A percentile compares a stretch with the other conserved stretches of the same genome.
phyloP scores from a whole-genome alignment of 2,113 vertebrate species.

The Notothenia rossii region DNA sequence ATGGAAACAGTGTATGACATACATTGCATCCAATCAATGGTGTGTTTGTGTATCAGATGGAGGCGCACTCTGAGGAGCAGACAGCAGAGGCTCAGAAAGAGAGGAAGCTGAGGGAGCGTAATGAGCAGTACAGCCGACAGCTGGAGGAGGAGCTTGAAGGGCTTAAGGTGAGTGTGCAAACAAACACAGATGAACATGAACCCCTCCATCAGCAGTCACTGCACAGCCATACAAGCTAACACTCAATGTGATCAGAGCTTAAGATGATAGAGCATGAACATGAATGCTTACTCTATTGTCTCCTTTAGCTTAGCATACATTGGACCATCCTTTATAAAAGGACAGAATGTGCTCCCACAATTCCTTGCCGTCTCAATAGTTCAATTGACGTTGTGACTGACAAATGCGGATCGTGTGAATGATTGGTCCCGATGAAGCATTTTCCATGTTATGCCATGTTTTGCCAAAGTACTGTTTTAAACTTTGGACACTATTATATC shows the following conservation, averaged over 20 bases:
- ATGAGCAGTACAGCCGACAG: slow-evolving; percentile 94
- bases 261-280: too few species aligned
- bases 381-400: too few species aligned
- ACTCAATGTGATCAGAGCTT: neutral
- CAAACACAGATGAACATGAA: neutral
- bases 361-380: too few species aligned
- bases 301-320: neutral
- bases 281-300: neutral
- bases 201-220: neutral
- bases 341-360: too few species aligned
- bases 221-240: neutral
- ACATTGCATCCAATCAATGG: neutral
- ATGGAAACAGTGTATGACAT: neutral
- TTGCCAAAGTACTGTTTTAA: too few species aligned
- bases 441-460: too few species aligned
- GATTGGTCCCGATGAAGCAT: too few species aligned
- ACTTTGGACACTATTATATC: too few species aligned
- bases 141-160: slow-evolving; percentile 95
- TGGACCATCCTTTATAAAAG: too few species aligned
- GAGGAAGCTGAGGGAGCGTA: slow-evolving; percentile 93
- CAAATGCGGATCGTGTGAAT: too few species aligned
- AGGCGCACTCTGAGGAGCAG: slow-evolving; percentile 91
- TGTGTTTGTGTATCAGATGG: slow-evolving; percentile 84
- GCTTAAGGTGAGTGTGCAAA: slow-evolving; percentile 86
- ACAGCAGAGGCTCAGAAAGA: slow-evolving; percentile 93